Conservation (phyloP, 1,140 invertebrate species). For the Penaeus indicus region DNA sequence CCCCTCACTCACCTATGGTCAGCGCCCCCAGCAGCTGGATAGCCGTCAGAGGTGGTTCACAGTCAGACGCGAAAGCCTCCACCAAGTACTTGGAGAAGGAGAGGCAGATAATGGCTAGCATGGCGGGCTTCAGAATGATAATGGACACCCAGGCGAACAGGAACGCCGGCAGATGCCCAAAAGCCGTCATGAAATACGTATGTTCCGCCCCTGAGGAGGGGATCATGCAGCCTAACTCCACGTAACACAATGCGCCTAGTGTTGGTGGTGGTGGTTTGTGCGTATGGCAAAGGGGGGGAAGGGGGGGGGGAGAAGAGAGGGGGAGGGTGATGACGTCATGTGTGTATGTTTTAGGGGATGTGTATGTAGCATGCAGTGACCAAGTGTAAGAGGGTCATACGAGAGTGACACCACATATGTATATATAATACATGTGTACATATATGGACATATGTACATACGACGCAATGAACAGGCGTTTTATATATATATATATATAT, state of each 20-base stretch:
- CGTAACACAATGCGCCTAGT: conserved; percentile 84
- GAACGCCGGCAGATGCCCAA: conserved; percentile 85
- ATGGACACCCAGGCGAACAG: conserved; percentile 85
- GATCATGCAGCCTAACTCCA: conserved; percentile 85
- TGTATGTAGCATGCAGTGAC: too few relatives aligned
- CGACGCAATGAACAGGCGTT: too few relatives aligned
- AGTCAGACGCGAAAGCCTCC: conserved; percentile 84
- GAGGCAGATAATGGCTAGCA: conserved; percentile 84
- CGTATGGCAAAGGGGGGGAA: not conserved
- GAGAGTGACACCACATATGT: too few relatives aligned
- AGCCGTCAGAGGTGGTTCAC: conserved; percentile 82
- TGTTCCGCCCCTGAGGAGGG: conserved; percentile 86
- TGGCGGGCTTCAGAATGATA: conserved; percentile 84
- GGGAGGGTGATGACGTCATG: too few relatives aligned
- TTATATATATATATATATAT: too few relatives aligned
- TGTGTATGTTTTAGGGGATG: too few relatives aligned
- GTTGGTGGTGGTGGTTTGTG: conserved; percentile 39
- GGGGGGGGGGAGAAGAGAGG: not conserved
- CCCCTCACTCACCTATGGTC: conserved; percentile 62
- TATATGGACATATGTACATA: too few relatives aligned
- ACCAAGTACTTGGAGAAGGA: conserved; percentile 87
- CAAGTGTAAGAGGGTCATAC: too few relatives aligned
- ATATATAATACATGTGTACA: too few relatives aligned
- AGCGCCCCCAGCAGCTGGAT: conserved; percentile 71
- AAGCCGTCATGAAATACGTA: conserved; percentile 83